These are phyloP conservation scores for Oreocharis arfaki DNA, from an alignment of 2,113 vertebrate genomes.

Conservation along the genomic window DNA sequence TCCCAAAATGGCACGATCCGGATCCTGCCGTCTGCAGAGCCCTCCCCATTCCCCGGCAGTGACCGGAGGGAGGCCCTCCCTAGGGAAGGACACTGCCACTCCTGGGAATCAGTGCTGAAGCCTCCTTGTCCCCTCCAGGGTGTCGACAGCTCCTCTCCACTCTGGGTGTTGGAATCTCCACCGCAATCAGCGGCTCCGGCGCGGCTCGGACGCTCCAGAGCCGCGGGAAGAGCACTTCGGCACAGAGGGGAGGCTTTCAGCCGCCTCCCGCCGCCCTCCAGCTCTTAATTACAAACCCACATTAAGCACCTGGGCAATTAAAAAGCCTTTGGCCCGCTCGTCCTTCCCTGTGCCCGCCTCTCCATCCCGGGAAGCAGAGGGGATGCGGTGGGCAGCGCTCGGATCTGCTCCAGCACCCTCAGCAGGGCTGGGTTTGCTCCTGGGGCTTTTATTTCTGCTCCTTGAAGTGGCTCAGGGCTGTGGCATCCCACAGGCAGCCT, in stretches of 20 bases:
- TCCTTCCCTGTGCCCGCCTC: accelerated
- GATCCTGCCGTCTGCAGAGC: accelerated
- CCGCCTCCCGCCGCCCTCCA: accelerated
- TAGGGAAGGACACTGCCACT: accelerated
- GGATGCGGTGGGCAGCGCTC: not conserved
- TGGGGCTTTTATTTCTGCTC: not conserved
- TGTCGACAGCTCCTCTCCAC: accelerated
- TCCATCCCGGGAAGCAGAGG: accelerated
- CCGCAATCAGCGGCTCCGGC: accelerated
- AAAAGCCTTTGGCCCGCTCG: accelerated
- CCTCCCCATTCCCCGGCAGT: accelerated
- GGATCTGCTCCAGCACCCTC: not conserved
- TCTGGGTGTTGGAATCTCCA: accelerated
- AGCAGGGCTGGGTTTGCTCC: not conserved
- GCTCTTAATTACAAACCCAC: not conserved
- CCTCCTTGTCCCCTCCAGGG: not conserved
- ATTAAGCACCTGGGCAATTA: not conserved
- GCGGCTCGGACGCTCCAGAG: accelerated
- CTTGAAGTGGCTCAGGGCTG: accelerated
- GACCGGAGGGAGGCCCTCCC: not conserved
- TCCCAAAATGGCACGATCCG: accelerated
- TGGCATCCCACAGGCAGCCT: accelerated
- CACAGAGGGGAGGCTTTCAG: not conserved
- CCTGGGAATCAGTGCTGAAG: not conserved
- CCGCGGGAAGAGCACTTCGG: not conserved